Evolutionary conservation across 2,888 invertebrate genomes (phyloP).

Genomic region (Pycnomerus fuliginosus): DNA sequence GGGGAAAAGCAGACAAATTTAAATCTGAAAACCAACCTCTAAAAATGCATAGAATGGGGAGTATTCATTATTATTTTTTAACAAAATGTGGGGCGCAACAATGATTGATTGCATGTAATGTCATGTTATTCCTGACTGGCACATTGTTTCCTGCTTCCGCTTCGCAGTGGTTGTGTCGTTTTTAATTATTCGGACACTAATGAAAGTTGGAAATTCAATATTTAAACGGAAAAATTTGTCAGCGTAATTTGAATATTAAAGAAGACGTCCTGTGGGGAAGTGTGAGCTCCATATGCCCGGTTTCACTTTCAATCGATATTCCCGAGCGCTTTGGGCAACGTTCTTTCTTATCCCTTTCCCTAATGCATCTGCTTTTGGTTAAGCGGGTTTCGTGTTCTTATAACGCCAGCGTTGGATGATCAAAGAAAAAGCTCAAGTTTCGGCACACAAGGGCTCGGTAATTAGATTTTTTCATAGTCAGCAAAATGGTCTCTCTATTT

Average conservation of each 20-base stretch:
- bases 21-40: too few relatives aligned
- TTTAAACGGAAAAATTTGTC: slow-evolving; percentile 2
- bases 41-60: too few relatives aligned
- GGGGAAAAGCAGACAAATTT: too few relatives aligned
- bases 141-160: slow-evolving; percentile 7
- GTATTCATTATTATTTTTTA: too few relatives aligned
- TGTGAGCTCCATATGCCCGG: slow-evolving; percentile 12
- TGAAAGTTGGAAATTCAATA: slow-evolving; percentile 8
- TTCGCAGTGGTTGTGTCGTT: slow-evolving; percentile 2
- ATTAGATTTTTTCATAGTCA: slow-evolving; percentile 20
- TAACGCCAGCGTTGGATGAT: slow-evolving; percentile 8
- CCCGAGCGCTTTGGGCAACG: slow-evolving; percentile 11
- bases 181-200: slow-evolving; percentile 11
- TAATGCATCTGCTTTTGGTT: slow-evolving; percentile 18
- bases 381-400: slow-evolving; percentile 17
- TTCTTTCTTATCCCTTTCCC: slow-evolving; percentile 12
- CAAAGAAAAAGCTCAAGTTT: slow-evolving; percentile 9
- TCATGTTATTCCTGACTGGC: slow-evolving; percentile 7
- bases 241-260: slow-evolving; percentile 20
- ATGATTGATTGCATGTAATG: slow-evolving; percentile 13
- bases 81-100: slow-evolving; percentile 5
- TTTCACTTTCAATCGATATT: slow-evolving; percentile 22
- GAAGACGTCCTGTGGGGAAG: slow-evolving; percentile 11
- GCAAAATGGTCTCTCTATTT: slow-evolving; percentile 7
- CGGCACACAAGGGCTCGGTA: slow-evolving; percentile 5